Evolutionary conservation across 2,797 vertebrate genomes (phyloP).

Genomic region (Gymnocypris eckloni): DNA sequence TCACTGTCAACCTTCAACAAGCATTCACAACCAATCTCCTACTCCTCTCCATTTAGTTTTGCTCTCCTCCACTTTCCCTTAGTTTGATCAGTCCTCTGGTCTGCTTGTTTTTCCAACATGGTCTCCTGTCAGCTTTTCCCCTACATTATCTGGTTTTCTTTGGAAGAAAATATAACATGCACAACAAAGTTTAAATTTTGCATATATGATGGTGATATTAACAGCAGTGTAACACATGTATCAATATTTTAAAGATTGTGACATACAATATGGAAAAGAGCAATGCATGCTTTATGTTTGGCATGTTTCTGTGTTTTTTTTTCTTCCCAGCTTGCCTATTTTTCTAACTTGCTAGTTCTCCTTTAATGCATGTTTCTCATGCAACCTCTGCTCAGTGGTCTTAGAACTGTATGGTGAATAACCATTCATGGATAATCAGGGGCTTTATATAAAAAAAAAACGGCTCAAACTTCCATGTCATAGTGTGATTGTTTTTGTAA

Average conservation of each 20-base stretch:
- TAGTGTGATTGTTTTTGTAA: conserved; percentile 48
- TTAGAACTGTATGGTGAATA: conserved; percentile 61
- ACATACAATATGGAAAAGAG: conserved; percentile 62
- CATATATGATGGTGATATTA: conserved; percentile 58
- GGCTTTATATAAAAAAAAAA: conserved; percentile 59
- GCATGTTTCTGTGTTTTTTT: conserved; percentile 62
- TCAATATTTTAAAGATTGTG: conserved; percentile 62
- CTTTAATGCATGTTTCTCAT: conserved; percentile 66
- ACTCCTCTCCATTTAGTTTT: conserved; percentile 53
- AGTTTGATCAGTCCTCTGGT: conserved; percentile 45
- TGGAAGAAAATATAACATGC: conserved; percentile 57
- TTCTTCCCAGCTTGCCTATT: conserved; percentile 59
- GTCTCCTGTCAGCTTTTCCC: conserved; percentile 15
- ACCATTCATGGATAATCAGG: conserved; percentile 62
- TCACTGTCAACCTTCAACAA: conserved; percentile 65
- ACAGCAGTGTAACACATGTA: conserved; percentile 60
- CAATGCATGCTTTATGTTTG: conserved; percentile 66
- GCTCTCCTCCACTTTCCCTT: conserved; percentile 45
- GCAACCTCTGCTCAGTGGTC: conserved; percentile 62
- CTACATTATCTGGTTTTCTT: conserved; percentile 37
- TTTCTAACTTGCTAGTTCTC: conserved; percentile 61
- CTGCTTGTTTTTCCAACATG: conserved; percentile 29
- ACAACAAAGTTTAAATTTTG: conserved; percentile 53
- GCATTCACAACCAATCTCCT: conserved; percentile 60
- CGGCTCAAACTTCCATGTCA: conserved; percentile 54